A percentile compares a stretch with the other conserved stretches of the same genome.
Evolutionary conservation across 2,797 vertebrate species (phyloP).

Genomic region (Momotus momota): DNA sequence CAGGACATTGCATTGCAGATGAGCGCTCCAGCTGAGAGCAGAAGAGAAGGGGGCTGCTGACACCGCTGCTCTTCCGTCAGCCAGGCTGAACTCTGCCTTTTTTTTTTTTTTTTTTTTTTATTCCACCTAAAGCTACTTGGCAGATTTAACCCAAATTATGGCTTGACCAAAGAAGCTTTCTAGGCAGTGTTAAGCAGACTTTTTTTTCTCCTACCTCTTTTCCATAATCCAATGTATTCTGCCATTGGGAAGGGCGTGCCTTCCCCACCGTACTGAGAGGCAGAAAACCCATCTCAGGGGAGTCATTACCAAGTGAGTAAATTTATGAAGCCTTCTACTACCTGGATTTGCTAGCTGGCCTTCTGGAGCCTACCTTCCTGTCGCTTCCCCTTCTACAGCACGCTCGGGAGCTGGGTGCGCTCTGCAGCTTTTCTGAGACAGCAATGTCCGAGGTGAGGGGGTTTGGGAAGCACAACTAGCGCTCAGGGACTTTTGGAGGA

Average conservation of each 20-base stretch:
- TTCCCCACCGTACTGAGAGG: neutral
- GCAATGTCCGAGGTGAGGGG: fast-evolving
- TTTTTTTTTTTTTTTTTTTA: too few relatives aligned
- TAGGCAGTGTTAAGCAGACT: neutral
- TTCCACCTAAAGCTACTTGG: neutral
- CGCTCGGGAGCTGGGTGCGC: fast-evolving
- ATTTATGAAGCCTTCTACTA: neutral
- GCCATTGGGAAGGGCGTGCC: neutral
- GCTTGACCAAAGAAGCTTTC: neutral
- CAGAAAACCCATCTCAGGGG: neutral
- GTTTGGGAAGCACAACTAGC: neutral
- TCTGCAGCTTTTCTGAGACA: neutral
- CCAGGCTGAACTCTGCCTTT: neutral
- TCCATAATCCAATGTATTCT: neutral
- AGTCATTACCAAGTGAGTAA: neutral
- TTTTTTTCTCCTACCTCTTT: neutral
- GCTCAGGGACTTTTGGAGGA: neutral
- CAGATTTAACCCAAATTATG: neutral
- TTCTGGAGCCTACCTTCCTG: neutral
- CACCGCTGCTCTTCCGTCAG: neutral
- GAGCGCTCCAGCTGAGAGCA: neutral
- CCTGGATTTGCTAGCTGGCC: neutral
- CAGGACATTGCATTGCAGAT: neutral
- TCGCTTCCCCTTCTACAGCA: neutral
- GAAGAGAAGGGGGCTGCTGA: neutral